These are phyloP conservation scores for Heliocidaris tuberculata DNA, from an alignment of 35 echinoderm and acorn worm genomes.

Conservation along the genomic window DNA sequence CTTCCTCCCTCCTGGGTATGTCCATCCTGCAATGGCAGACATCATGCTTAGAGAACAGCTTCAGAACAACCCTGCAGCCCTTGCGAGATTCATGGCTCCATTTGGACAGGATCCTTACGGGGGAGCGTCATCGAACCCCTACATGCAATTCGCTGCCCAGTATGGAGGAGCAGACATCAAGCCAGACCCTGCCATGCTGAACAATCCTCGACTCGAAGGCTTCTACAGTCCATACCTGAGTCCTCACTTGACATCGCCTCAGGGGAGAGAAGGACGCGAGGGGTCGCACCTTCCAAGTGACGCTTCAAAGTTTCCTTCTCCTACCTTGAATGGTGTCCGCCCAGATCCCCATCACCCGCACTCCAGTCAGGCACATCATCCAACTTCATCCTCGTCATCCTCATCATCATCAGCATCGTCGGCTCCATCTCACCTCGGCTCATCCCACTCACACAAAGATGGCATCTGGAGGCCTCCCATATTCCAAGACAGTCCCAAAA, in stretches of 20 bases:
- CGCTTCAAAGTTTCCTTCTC: conserved; percentile 29
- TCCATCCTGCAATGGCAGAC: conserved; percentile 60
- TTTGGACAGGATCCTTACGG: conserved; percentile 64
- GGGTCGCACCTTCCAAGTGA: conserved; percentile 13
- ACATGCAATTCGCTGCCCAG: conserved; percentile 62
- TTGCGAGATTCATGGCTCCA: conserved; percentile 55
- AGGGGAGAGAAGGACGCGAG: conserved; percentile 13
- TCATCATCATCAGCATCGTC: background rate
- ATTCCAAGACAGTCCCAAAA: conserved; percentile 62
- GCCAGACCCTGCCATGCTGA: conserved; percentile 73
- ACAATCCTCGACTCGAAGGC: conserved; percentile 36
- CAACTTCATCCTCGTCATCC: conserved; percentile 9
- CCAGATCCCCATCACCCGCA: conserved; percentile 51
- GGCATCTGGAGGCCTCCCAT: conserved; percentile 65
- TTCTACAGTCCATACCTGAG: conserved; percentile 36
- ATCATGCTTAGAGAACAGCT: conserved; percentile 44
- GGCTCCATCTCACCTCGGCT: background rate
- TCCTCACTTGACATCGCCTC: conserved; percentile 27
- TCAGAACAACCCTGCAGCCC: conserved; percentile 49
- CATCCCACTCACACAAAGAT: conserved; percentile 52
- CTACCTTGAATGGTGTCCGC: conserved; percentile 52
- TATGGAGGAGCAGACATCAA: conserved; percentile 73
- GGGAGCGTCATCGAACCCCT: conserved; percentile 48
- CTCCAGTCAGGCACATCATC: conserved; percentile 8
- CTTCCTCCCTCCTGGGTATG: conserved; percentile 52